phyloP scores from a whole-genome alignment of 1,140 invertebrate genomes.

The Globodera rostochiensis region DNA sequence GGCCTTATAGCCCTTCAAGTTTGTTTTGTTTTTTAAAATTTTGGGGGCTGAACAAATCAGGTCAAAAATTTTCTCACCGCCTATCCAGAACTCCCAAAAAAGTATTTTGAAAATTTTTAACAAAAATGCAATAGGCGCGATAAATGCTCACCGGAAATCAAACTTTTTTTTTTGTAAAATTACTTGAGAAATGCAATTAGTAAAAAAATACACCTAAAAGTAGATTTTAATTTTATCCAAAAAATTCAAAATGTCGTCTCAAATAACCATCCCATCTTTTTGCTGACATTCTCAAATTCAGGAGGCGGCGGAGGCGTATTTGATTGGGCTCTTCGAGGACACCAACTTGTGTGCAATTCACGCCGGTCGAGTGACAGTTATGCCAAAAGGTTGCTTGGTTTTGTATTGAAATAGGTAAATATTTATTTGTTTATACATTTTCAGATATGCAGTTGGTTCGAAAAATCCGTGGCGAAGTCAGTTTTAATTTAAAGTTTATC shows the following conservation, averaged over 20 bases:
- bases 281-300: conserved; percentile 74
- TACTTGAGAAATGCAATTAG: neutral
- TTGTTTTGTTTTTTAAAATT: neutral
- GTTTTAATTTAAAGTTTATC: neutral
- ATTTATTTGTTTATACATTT: neutral
- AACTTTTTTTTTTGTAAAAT: neutral
- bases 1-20: conserved; percentile 74
- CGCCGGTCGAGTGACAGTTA: conserved; percentile 65
- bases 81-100: too few relatives aligned
- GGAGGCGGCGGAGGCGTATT: conserved; percentile 65
- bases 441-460: conserved; percentile 64
- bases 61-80: neutral
- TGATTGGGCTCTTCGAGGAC: conserved; percentile 66
- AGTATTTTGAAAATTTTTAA: too few relatives aligned
- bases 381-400: conserved; percentile 36
- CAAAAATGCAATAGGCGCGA: too few relatives aligned
- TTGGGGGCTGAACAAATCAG: too few relatives aligned
- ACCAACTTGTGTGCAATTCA: conserved; percentile 66
- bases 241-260: conserved; percentile 68
- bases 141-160: too few relatives aligned
- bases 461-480: conserved; percentile 54
- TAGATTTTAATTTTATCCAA: neutral
- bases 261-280: conserved; percentile 70
- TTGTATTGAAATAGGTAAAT: too few relatives aligned
- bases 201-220: too few relatives aligned